Evolutionary conservation across 2,888 invertebrate species (phyloP).

Genomic region (Chelonus formosanus): DNA sequence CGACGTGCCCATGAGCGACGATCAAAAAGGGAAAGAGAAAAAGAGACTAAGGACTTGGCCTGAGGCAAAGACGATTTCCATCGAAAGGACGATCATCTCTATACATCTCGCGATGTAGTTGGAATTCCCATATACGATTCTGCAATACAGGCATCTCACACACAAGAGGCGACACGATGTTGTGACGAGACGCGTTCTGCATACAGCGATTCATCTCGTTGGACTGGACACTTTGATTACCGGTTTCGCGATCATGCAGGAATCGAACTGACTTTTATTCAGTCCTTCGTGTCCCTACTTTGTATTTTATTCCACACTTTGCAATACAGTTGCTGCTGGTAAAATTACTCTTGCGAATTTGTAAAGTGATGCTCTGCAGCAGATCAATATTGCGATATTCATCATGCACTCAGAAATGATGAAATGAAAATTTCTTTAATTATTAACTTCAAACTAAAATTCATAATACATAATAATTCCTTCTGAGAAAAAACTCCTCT

Average conservation of each 20-base stretch:
- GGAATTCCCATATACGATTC: conserved; percentile 27
- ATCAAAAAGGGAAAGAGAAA: conserved; percentile 4
- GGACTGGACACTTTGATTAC: conserved; percentile 61
- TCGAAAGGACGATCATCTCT: conserved; percentile 45
- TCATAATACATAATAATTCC: too few species aligned
- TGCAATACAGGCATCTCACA: conserved; percentile 18
- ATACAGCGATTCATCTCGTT: conserved; percentile 58
- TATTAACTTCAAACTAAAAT: too few species aligned
- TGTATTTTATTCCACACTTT: too few species aligned
- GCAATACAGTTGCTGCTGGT: too few species aligned
- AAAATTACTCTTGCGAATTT: too few species aligned
- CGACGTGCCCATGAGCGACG: conserved; percentile 31
- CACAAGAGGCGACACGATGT: conserved; percentile 27
- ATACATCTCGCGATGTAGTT: conserved; percentile 21
- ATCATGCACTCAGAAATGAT: too few species aligned
- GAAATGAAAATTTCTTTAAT: too few species aligned
- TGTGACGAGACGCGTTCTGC: conserved; percentile 45
- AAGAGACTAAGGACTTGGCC: conserved; percentile 21
- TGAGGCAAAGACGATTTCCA: conserved; percentile 53
- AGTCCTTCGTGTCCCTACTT: conserved; percentile 19
- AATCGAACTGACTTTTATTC: conserved; percentile 44
- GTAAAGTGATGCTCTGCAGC: too few species aligned
- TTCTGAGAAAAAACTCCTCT: too few species aligned
- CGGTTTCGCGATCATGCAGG: conserved; percentile 56
- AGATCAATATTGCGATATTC: too few species aligned